Evolutionary conservation across 2,797 vertebrate species (phyloP).

Genomic region (Pangasius macronema): DNA sequence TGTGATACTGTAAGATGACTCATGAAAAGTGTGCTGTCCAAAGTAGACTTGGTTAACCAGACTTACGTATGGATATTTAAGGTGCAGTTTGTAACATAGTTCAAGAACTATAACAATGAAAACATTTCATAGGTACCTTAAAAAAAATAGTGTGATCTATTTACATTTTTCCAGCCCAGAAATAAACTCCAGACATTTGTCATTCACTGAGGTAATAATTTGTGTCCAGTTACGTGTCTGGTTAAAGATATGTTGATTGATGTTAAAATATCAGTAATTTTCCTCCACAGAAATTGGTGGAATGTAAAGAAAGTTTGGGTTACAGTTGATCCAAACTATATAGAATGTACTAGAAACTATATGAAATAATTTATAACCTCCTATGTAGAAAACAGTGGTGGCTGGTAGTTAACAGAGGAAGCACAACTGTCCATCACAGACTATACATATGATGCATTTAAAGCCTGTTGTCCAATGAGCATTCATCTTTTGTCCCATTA

Average conservation of each 20-base stretch:
- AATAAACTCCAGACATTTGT: neutral
- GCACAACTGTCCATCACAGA: neutral
- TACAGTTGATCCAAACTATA: neutral
- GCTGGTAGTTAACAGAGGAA: neutral
- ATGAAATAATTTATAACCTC: neutral
- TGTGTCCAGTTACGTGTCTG: neutral
- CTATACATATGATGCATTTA: too few species aligned
- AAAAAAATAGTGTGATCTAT: neutral
- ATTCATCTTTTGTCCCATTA: too few species aligned
- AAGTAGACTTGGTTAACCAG: neutral
- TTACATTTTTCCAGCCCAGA: neutral
- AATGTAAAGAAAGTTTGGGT: neutral
- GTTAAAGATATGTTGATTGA: neutral
- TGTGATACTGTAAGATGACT: slow-evolving; percentile 5
- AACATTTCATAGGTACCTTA: neutral
- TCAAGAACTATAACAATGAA: neutral
- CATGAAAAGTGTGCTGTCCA: neutral
- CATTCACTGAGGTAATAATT: neutral
- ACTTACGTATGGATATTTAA: neutral
- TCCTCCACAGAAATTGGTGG: neutral
- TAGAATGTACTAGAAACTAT: neutral
- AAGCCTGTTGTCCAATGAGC: too few species aligned
- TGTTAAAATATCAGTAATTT: neutral
- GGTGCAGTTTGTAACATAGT: neutral
- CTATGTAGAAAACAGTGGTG: neutral